These are phyloP conservation scores for Laupala kohalensis DNA, from an alignment of 1,140 invertebrate species.

Conservation along the genomic window DNA sequence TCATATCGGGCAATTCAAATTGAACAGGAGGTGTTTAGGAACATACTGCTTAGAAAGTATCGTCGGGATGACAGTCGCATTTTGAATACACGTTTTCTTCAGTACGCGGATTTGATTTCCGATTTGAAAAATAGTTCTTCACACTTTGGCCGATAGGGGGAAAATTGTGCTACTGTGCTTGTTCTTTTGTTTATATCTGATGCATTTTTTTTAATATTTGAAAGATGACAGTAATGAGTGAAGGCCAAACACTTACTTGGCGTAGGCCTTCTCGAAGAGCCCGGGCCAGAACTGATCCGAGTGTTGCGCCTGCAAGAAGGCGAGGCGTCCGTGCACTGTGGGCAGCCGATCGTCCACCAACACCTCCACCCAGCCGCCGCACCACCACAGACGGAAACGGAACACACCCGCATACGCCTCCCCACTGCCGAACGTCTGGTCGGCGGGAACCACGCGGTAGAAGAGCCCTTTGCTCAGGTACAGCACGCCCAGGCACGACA, in stretches of 20 bases:
- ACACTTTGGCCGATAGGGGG: too few species aligned
- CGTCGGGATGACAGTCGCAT: too few species aligned
- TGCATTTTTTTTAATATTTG: too few species aligned
- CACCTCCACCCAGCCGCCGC: conserved; percentile 90
- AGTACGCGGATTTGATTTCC: too few species aligned
- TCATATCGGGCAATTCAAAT: too few species aligned
- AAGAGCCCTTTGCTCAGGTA: conserved; percentile 80
- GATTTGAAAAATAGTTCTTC: too few species aligned
- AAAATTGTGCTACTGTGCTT: too few species aligned
- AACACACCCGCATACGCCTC: conserved; percentile 66
- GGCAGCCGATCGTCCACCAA: conserved; percentile 91
- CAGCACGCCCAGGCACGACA: conserved; percentile 74
- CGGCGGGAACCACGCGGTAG: conserved; percentile 86
- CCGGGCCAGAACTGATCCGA: conserved; percentile 90
- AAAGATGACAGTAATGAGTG: too few species aligned
- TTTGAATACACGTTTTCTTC: too few species aligned
- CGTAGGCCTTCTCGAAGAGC: conserved; percentile 94
- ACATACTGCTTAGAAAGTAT: too few species aligned
- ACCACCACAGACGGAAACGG: conserved; percentile 90
- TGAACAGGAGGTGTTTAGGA: too few species aligned
- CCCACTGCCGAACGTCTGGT: conserved; percentile 63
- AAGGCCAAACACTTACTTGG: conserved; percentile 75
- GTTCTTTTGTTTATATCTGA: too few species aligned
- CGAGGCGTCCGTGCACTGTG: conserved; percentile 78
- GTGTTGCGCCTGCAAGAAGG: conserved; percentile 80